Evolutionary conservation across 2,888 invertebrate species (phyloP), one percentile per base, ranked within the genome.

Genomic region (Oscheius sp.): DNA sequence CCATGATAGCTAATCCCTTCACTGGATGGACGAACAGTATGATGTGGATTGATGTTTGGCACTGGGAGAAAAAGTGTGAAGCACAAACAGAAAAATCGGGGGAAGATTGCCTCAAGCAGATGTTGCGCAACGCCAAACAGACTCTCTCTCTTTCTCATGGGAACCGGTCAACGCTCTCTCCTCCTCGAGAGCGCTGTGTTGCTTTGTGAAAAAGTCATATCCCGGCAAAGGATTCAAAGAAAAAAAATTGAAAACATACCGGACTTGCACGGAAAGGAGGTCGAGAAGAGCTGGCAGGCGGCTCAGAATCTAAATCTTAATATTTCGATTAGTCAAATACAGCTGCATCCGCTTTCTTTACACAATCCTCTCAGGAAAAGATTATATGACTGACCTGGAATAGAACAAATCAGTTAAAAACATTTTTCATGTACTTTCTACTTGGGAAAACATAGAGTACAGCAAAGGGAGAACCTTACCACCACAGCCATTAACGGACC

Each of bases 61-160:
- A 21, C 21, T 21, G n/a, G n/a, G n/a, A 21, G n/a, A 53, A 53
- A 53, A 53, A 53, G 53, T 10, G 29, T 53, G 29, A 53, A 53
- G 11, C 53, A 29, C 53, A 58, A 58, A 53, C 53, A 53, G 53
- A 53, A 29, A 13, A 53, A 9, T 9, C 3, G 53, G 11, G 29
- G 4, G 37, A 13, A 35, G 35, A 60, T 60, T 60, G 13, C 60
- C 33, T 63, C 63, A 48, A 50, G 50, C 68, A 68, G 51, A 55
- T 59, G 65, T 58, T 65, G 73, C 73, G 57, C 55, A 73, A 73
- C 37, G 63, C 55, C 65, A 65, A 65, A 55, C 53, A 58, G 50
- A 21, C 21, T 21, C 21, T 21, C 74, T 58, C 74, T 3, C 42
- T 42, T 68, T 57, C 74, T 74, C 62, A 55, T 68, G n/a, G 57